Evolutionary conservation across 2,888 invertebrate genomes (phyloP).

Genomic region (Synergus laeviventris): DNA sequence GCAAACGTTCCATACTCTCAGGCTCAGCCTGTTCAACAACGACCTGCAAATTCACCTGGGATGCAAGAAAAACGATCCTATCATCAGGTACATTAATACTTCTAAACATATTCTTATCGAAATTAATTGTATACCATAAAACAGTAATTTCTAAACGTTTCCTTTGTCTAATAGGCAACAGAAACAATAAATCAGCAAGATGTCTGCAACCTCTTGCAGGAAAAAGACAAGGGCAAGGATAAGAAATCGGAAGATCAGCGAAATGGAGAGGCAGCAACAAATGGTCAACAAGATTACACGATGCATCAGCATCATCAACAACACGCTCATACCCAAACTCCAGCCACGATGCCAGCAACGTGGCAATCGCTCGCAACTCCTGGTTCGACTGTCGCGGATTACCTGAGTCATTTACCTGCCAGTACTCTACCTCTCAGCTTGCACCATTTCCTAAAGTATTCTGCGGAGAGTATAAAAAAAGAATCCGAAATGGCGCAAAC

Average conservation of each 20-base stretch:
- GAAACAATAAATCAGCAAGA: slow-evolving; percentile 72
- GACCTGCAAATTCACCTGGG: slow-evolving; percentile 72
- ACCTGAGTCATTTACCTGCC: slow-evolving; percentile 87
- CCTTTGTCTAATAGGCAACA: slow-evolving; percentile 62
- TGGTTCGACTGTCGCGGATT: slow-evolving; percentile 90
- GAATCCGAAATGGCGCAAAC: slow-evolving; percentile 80
- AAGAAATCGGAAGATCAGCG: slow-evolving; percentile 70
- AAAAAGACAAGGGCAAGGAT: slow-evolving; percentile 71
- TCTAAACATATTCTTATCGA: not conserved
- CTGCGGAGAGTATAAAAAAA: slow-evolving; percentile 86
- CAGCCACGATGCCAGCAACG: slow-evolving; percentile 78
- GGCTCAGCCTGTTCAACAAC: slow-evolving; percentile 72
- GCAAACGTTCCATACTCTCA: slow-evolving; percentile 74
- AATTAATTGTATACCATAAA: not conserved
- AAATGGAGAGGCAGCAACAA: slow-evolving; percentile 77
- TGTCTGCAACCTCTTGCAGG: slow-evolving; percentile 73
- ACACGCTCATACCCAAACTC: slow-evolving; percentile 74
- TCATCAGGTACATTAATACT: slow-evolving; percentile 67
- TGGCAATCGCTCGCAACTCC: slow-evolving; percentile 86
- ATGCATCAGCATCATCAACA: slow-evolving; percentile 77
- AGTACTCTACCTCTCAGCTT: slow-evolving; percentile 86
- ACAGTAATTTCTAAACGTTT: slow-evolving; percentile 22
- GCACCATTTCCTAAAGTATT: slow-evolving; percentile 90
- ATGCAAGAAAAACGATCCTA: slow-evolving; percentile 74
- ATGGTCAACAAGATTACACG: slow-evolving; percentile 79